Base-by-base conservation (phyloP, 1,140 invertebrate species). In the Lineus longissimus region DNA sequence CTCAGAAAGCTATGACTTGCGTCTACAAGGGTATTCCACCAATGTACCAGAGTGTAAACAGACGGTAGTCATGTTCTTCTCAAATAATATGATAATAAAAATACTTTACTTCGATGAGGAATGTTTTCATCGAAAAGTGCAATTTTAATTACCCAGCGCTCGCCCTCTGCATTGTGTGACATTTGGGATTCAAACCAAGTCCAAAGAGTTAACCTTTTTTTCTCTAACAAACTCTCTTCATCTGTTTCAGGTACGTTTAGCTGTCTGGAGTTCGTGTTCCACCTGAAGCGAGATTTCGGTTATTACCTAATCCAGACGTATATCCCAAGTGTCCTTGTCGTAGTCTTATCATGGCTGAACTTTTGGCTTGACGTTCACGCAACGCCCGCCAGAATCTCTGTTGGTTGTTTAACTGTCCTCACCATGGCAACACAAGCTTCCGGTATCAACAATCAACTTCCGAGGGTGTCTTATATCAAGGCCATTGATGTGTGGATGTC, bases 301-400 rank as follows among this genome's bases (percentile, higher is more conserved):
- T 95, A 94, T 76, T 95, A 95, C 80, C 84, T 95, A 1, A 91
- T 93, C 67, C 90, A 92, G 82, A 91, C 94, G 9, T 95, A 95
- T 79, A 87, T 94, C 30, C 94, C 94, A 0, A 95, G 93, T 75
- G 92, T 93, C 55, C 84, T 96, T 51, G 92, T 96, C 64, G 93
- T 96, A 0, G 90, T 95, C 0, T 82, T 96, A 0, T 94, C 92
- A 0, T 97, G 93, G 93, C 93, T 96, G 0, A 93, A 91, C 0
- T 95, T 96, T 78, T 96, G 92, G 92, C 85, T 87, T 56, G 85
- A 86, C 64, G 81, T 85, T 36, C 81, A 84, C 56, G 86, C 85
- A 63, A 83, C 84, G 7, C 82, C 84, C 6, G 86, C 84, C 13
- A 73, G 86, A 65, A 82, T 86, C 19, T 78, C 81, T 41, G 72